Base-by-base conservation (phyloP, 2,113 vertebrate species). In the Hystrix cristata region DNA sequence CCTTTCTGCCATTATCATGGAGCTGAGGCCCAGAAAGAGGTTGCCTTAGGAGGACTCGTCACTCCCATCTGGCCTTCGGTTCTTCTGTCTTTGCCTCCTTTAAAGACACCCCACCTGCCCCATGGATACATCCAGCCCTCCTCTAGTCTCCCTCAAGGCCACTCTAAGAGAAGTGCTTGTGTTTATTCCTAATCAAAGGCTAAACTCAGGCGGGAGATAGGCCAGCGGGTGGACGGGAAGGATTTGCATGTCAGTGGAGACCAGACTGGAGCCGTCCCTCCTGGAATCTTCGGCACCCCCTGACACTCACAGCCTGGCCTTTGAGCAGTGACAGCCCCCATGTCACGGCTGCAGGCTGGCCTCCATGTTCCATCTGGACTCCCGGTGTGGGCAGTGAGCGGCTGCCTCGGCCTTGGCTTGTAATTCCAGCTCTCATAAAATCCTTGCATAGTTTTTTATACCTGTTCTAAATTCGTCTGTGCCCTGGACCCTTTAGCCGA, bases 141-240 rank as follows among this genome's bases (percentile, higher is more conserved):
- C 5, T 62, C 43, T 23, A 0, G 21, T 48, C 64, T 31, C 19
- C 0, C 7, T 2, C 12, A 3, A 4, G 1, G 19, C 4, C 2
- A 34, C 25, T 27, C 23, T 3, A 0, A 23, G 48, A 51, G 19
- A 34, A 7, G 18, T 1, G 21, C 60, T 16, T 14, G 18, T 3
- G n/a, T 12, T 18, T 27, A 8, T 34, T 72, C 67, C 9, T 7
- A 3, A 7, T 11, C 0, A 64, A 14, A 31, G 1, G 27, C 83
- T 71, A 18, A 55, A n/a, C 8, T 1, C 2, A 67, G 13, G 29
- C 19, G 55, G 25, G 60, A 4, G 5, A 1, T 13, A 25, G 12
- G 31, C 13, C 43, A 48, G 10, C 7, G 31, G 23, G 13, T 43
- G 7, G 48, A 13, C 2, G 1, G 1, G 8, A 23, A 31, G 65